Percentiles rank a stretch among this genome's conserved stretches.
phyloP scores from a whole-genome alignment of 2,888 invertebrate species.

The Stenurella melanura region DNA sequence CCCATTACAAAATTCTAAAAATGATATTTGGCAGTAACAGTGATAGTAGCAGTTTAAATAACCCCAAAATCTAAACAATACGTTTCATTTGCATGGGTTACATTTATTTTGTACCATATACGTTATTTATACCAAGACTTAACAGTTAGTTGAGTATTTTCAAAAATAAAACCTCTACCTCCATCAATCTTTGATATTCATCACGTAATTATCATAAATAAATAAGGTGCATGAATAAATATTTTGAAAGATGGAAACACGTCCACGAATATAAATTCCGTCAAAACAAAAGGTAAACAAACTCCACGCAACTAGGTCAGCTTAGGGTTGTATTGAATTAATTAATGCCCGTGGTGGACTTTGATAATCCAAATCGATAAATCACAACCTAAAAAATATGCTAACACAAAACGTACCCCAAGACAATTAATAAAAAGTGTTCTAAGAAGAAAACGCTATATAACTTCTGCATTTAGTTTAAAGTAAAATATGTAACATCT shows the following conservation, averaged over 20 bases:
- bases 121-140: too few species aligned
- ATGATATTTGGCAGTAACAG: too few species aligned
- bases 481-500: too few species aligned
- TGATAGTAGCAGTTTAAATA: too few species aligned
- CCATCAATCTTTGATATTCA: not conserved
- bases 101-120: too few species aligned
- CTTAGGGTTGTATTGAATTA: slow-evolving; percentile 16
- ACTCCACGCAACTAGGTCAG: slow-evolving; percentile 22
- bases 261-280: slow-evolving; percentile 13
- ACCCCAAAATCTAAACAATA: too few species aligned
- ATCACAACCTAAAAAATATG: not conserved
- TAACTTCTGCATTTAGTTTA: too few species aligned
- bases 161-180: too few species aligned
- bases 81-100: too few species aligned
- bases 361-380: not conserved
- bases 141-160: too few species aligned
- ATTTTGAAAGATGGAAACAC: not conserved
- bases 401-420: not conserved
- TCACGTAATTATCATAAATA: not conserved
- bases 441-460: not conserved
- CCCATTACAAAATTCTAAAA: too few species aligned
- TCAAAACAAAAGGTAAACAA: slow-evolving; percentile 28
- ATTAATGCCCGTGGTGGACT: slow-evolving; percentile 11
- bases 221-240: not conserved
- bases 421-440: too few species aligned